phyloP scores from a whole-genome alignment of 1,140 invertebrate species.

The Metaphire vulgaris region DNA sequence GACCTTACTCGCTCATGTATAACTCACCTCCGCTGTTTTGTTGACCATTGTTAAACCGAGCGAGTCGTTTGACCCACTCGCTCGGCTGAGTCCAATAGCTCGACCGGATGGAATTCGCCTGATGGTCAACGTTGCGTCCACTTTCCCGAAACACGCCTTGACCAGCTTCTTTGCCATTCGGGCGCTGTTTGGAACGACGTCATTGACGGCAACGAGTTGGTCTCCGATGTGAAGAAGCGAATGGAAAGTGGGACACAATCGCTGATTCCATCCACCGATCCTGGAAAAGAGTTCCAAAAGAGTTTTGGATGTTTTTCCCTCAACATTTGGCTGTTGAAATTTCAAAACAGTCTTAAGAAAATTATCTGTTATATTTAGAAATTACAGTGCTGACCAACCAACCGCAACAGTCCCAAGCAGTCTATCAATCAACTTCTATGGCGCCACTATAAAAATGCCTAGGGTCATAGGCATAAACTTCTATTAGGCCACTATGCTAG shows the following conservation, averaged over 20 bases:
- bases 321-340: too few species aligned
- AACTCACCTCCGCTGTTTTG: conserved; percentile 65
- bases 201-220: conserved; percentile 63
- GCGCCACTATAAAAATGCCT: too few species aligned
- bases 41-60: conserved; percentile 63
- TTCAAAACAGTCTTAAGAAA: too few species aligned
- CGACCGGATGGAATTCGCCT: conserved; percentile 66
- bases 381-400: too few species aligned
- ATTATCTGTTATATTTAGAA: too few species aligned
- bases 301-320: too few species aligned
- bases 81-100: conserved; percentile 61
- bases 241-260: conserved; percentile 70
- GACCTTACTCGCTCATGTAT: too few species aligned
- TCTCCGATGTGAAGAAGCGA: conserved; percentile 78
- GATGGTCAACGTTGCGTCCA: conserved; percentile 66
- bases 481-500: too few species aligned
- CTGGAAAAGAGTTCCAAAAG: too few species aligned
- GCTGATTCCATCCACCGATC: conserved; percentile 79
- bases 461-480: too few species aligned
- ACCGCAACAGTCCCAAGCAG: too few species aligned
- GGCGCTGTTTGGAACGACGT: conserved; percentile 54
- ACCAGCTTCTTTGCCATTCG: conserved; percentile 57
- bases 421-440: too few species aligned
- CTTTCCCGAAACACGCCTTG: conserved; percentile 44
- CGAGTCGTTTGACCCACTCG: conserved; percentile 56